Conservation (phyloP, 2,797 vertebrate species). For the Chiroxiphia lanceolata region DNA sequence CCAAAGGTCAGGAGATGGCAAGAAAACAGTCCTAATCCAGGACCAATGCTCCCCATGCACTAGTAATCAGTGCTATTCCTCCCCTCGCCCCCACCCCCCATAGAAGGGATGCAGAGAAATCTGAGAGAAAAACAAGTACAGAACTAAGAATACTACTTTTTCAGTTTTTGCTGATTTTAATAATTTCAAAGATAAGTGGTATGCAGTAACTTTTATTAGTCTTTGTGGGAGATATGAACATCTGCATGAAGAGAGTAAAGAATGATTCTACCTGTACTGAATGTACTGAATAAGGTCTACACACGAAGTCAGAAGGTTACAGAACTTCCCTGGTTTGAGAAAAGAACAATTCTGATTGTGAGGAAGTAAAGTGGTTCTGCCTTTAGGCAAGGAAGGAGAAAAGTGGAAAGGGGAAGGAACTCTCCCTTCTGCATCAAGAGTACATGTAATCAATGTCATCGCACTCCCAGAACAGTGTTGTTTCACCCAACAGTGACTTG, state of each 20-base stretch:
- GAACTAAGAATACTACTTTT: not conserved
- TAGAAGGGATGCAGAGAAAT: not conserved
- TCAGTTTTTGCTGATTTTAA: not conserved
- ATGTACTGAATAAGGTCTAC: not conserved
- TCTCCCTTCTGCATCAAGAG: not conserved
- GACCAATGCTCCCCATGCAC: not conserved
- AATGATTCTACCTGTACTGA: not conserved
- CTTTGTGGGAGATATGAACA: not conserved
- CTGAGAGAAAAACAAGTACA: not conserved
- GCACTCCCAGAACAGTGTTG: not conserved
- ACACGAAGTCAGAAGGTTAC: not conserved
- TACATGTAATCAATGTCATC: rapidly evolving
- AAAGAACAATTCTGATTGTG: not conserved
- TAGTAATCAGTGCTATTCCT: not conserved
- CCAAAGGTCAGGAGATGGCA: not conserved
- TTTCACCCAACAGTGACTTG: not conserved
- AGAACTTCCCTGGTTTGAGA: not conserved
- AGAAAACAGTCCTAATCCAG: not conserved
- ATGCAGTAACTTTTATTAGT: not conserved
- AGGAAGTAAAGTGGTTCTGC: not conserved
- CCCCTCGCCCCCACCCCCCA: too few relatives aligned
- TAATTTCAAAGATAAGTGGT: not conserved
- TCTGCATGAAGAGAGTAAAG: not conserved
- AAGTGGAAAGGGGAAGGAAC: not conserved
- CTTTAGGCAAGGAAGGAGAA: not conserved